A percentile compares a stretch with the other conserved stretches of the same genome.
phyloP scores from a whole-genome alignment of 2,888 invertebrate genomes.

The Limnephilus lunatus region DNA sequence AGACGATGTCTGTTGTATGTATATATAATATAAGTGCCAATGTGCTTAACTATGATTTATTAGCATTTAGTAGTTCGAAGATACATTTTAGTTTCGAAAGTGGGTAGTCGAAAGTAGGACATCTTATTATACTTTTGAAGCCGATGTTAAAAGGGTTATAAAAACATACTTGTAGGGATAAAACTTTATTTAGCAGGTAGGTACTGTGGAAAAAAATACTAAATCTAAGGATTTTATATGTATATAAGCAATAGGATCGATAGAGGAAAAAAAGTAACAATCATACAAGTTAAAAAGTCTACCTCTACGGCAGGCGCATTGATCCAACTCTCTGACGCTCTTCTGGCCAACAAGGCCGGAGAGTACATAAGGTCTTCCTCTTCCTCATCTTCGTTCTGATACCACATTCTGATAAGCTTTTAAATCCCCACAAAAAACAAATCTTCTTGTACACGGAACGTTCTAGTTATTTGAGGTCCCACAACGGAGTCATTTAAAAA shows the following conservation, averaged over 20 bases:
- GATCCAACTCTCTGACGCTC: conserved; percentile 94
- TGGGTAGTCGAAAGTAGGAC: no score
- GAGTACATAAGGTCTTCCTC: conserved; percentile 92
- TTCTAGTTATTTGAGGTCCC: not conserved
- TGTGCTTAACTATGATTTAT: not conserved
- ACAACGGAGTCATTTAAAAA: not conserved
- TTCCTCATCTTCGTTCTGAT: conserved; percentile 87
- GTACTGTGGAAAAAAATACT: not conserved
- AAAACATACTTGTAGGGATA: not conserved
- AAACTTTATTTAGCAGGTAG: not conserved
- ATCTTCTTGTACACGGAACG: not conserved
- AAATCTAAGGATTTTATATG: not conserved
- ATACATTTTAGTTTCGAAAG: no score
- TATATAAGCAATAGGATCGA: not conserved
- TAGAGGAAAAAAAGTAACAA: not conserved
- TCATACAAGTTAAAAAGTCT: conserved; percentile 67
- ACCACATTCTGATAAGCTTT: conserved; percentile 81
- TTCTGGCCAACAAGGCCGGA: conserved; percentile 89
- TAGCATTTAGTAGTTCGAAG: not conserved
- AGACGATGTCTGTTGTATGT: no score
- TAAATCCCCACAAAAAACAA: not conserved
- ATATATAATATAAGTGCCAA: no score
- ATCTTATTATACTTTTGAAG: not conserved
- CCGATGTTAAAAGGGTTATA: not conserved
- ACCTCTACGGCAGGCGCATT: conserved; percentile 93